Conservation (phyloP, 1,140 invertebrate genomes). For the Oreohelix idahoensis region DNA sequence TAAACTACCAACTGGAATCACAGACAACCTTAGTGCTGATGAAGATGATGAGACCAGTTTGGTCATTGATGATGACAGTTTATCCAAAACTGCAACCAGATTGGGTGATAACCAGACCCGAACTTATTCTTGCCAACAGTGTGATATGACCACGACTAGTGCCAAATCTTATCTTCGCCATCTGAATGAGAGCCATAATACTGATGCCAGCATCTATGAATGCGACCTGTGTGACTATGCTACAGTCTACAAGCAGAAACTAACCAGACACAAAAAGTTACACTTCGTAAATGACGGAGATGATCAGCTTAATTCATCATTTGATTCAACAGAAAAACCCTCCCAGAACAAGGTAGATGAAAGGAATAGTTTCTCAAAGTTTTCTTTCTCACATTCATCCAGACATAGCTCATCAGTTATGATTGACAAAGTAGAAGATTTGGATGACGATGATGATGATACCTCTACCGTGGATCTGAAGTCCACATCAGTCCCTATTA, state of each 20-base stretch:
- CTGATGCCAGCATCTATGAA: constrained; percentile 61
- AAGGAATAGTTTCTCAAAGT: constrained; percentile 26
- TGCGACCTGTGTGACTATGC: constrained; percentile 69
- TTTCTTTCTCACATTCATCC: not conserved
- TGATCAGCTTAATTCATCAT: not conserved
- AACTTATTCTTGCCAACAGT: constrained; percentile 60
- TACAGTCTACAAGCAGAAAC: constrained; percentile 67
- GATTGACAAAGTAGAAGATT: constrained; percentile 51
- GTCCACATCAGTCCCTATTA: not conserved
- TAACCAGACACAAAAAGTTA: constrained; percentile 62
- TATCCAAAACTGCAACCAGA: constrained; percentile 39
- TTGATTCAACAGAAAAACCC: not conserved
- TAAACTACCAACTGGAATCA: not conserved
- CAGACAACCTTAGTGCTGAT: constrained; percentile 33
- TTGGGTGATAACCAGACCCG: constrained; percentile 64
- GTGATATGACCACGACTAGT: constrained; percentile 59
- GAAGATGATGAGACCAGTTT: constrained; percentile 45
- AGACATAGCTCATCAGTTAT: not conserved
- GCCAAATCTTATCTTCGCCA: constrained; percentile 61
- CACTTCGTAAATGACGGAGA: constrained; percentile 43
- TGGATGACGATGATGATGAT: constrained; percentile 58
- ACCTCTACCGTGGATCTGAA: not conserved
- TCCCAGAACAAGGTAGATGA: not conserved
- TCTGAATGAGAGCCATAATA: constrained; percentile 57
- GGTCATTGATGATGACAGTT: constrained; percentile 46